These are phyloP conservation scores for Zaprionus kolodkinae DNA, from an alignment of 1,140 invertebrate species.

Conservation along the genomic window DNA sequence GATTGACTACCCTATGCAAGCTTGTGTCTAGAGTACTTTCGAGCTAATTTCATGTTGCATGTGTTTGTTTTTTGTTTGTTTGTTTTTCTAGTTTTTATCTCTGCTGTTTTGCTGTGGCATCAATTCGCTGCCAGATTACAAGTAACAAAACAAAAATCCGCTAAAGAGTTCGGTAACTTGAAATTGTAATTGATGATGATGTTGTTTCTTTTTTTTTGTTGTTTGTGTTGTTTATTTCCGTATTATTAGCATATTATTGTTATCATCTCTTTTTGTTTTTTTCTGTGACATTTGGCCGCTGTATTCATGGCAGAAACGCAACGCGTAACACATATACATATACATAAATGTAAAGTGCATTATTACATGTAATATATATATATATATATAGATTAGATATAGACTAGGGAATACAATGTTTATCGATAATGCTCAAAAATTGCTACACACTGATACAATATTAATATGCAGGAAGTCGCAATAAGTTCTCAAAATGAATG, in stretches of 20 bases:
- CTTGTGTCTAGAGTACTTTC: conserved; percentile 24
- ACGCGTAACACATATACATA: conserved; percentile 81
- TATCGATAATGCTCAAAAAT: conserved; percentile 53
- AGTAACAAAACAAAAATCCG: conserved; percentile 20
- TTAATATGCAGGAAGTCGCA: conserved; percentile 55
- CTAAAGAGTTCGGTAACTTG: conserved; percentile 24
- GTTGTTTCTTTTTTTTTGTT: conserved; percentile 38
- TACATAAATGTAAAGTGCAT: conserved; percentile 78
- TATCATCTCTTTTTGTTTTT: conserved; percentile 44
- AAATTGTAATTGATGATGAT: conserved; percentile 78
- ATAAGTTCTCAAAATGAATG: conserved; percentile 71
- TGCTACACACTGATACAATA: conserved; percentile 73
- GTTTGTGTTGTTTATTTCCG: conserved; percentile 6
- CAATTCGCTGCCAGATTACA: conserved; percentile 40
- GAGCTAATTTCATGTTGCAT: conserved; percentile 10
- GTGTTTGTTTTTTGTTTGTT: conserved; percentile 13
- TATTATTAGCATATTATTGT: conserved; percentile 25
- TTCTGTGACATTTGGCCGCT: conserved; percentile 44
- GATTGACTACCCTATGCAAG: conserved; percentile 38
- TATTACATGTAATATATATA: conserved; percentile 30
- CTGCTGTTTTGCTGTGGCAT: conserved; percentile 45
- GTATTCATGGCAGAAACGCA: conserved; percentile 81
- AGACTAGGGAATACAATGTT: conserved; percentile 30
- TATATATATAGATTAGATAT: conserved; percentile 25
- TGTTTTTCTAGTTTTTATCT: conserved; percentile 41